Evolutionary conservation across 1,140 invertebrate species (phyloP), one percentile per base, ranked within the genome.

Genomic region (Drosophila tsacasi): DNA sequence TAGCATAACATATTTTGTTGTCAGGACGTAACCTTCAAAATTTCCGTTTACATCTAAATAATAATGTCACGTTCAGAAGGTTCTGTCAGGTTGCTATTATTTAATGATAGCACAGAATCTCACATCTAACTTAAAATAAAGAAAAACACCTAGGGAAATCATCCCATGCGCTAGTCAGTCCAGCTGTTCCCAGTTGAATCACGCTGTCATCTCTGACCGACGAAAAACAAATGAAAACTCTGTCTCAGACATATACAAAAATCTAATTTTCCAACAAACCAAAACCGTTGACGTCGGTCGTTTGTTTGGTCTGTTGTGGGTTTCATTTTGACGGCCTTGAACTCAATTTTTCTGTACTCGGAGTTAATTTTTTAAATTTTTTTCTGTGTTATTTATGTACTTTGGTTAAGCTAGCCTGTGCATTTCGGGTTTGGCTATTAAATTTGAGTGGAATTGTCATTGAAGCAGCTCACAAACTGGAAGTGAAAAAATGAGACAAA

Each of bases 271-370:
- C 65, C 79, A 46, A 21, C 47, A 68, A 71, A 68, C 74, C 49
- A 68, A 79, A 63, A 39, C 39, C 49, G 49, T 44, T 76, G 64
- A 47, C 60, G 61, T 62, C 35, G 42, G 49, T 58, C 39, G 40
- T 67, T 60, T 71, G 65, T 71, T 72, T 76, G 60, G 46, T 39
- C 35, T 39, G 60, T 63, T 86, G 82, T 58, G 77, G 76, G 86
- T 79, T 81, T 80, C 52, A 76, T 91, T 91, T 72, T 47, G 37
- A 52, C 57, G 87, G 76, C 87, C 87, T 91, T 91, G 87, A 91
- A 91, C 87, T 79, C 65, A 79, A 87, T 91, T 91, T 91, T 91
- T 66, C 59, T 46, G 49, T 46, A 49, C 67, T 63, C 27, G 40
- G 15, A 57, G 25, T 57, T 52, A 32, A 52, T 52, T 32, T 32